Evolutionary conservation across 2,797 vertebrate species (phyloP), one percentile per base, ranked within the genome.

Genomic region (Aselliscus stoliczkanus): DNA sequence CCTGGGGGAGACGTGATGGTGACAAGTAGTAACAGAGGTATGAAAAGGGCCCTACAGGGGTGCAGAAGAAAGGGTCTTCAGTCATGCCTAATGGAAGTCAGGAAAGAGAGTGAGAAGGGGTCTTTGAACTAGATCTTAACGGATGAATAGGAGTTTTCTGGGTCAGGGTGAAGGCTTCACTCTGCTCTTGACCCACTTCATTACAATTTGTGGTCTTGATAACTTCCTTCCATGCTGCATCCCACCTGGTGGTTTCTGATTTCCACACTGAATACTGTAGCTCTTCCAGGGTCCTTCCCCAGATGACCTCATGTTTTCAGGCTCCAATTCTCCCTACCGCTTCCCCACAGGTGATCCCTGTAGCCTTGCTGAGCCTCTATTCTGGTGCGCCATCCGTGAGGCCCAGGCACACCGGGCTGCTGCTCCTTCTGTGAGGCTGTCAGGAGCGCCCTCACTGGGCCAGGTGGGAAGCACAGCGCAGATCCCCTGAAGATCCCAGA

Each of bases 281-380:
- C 23, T 60, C 29, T 47, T 86, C 34, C 54, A 42, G 34, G 13
- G 1, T 42, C 44, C 58, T 69, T 76, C 50, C 47, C 77, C 89
- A 52, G 21, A 39, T 60, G 65, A 23, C 50, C 9, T 69, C 12
- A 23, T 50, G 27, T n/a, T 67, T 62, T 75, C 84, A 44, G 56
- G 31, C 82, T 90, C 58, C 47, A 27, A 12, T 23, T 58, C 44
- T 52, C 18, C 0, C 37, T 18, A 50, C n/a, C 25, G 95, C 34
- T 93, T 62, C 42, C 65, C 88, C 56, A 4, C 75, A 99, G 99
- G 98, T 99, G 70, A 98, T 99, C 72, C 98, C 99, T 2, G 93
- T 97, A 50, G 98, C 98, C 31, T 92, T 99, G 95, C 96, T 99
- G 93, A 98, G 98, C 86, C 97, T 99, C 90, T 98, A 18, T 98